These are phyloP conservation scores for Rafetus swinhoei DNA, from an alignment of 2,113 vertebrate species.

Conservation along the genomic window DNA sequence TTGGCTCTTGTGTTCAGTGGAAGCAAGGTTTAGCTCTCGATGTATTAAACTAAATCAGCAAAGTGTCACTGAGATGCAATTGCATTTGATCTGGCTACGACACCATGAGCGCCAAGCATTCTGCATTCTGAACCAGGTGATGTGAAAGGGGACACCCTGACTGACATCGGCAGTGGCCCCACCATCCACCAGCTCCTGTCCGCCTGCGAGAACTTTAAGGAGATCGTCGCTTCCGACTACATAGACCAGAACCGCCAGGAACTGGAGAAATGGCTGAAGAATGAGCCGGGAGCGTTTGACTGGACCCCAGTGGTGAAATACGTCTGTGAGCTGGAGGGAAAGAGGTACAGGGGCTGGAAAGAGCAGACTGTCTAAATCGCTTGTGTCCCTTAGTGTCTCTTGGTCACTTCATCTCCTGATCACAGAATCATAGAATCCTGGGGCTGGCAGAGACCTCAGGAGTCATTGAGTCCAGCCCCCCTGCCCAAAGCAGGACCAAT, in stretches of 20 bases:
- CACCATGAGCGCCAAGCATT: no score
- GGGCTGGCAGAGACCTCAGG: no score
- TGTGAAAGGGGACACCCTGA: slow-evolving; percentile 61
- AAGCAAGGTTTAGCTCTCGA: neutral
- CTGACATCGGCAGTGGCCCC: slow-evolving; percentile 76
- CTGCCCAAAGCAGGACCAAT: no score
- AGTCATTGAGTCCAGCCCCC: no score
- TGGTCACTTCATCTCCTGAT: no score
- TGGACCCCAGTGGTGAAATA: slow-evolving; percentile 70
- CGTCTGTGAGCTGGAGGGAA: slow-evolving; percentile 72
- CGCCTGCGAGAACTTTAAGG: slow-evolving; percentile 71
- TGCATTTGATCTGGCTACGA: neutral
- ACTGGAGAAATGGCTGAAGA: slow-evolving; percentile 72
- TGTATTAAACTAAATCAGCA: neutral
- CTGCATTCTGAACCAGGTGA: slow-evolving; percentile 23
- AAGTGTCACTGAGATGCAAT: neutral
- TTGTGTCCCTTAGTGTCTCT: neutral
- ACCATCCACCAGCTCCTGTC: slow-evolving; percentile 74
- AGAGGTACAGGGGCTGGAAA: slow-evolving; percentile 54
- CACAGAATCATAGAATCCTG: no score
- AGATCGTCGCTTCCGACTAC: slow-evolving; percentile 71
- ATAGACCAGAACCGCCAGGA: slow-evolving; percentile 68
- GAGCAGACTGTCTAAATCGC: no score
- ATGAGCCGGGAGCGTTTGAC: slow-evolving; percentile 68
- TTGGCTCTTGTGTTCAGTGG: neutral